phyloP scores from a whole-genome alignment of 2,888 invertebrate species.

The Gymnocheta viridis region DNA sequence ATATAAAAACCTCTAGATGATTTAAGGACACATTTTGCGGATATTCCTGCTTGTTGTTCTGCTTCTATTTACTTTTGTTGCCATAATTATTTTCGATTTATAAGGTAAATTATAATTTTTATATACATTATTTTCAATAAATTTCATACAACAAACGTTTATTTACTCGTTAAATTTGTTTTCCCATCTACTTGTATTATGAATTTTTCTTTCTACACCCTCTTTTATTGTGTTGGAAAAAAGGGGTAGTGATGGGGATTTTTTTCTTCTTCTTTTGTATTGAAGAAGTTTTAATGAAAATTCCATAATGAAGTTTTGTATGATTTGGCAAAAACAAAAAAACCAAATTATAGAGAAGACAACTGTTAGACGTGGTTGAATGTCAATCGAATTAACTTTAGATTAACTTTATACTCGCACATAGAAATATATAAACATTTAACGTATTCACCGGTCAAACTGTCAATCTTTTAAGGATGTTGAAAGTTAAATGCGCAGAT shows the following conservation, averaged over 20 bases:
- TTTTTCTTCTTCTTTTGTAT: slow-evolving; percentile 29
- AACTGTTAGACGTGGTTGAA: slow-evolving; percentile 73
- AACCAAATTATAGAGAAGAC: slow-evolving; percentile 38
- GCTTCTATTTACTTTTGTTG: slow-evolving; percentile 28
- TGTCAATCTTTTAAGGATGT: slow-evolving; percentile 43
- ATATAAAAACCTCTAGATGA: slow-evolving; percentile 17
- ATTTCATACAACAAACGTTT: slow-evolving; percentile 29
- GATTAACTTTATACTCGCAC: slow-evolving; percentile 77
- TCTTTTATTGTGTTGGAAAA: not conserved
- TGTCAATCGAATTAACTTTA: slow-evolving; percentile 80
- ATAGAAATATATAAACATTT: not conserved
- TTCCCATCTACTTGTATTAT: not conserved
- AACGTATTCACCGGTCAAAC: slow-evolving; percentile 37
- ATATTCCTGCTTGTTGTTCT: not conserved
- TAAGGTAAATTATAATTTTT: slow-evolving; percentile 54
- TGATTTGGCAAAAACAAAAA: slow-evolving; percentile 58
- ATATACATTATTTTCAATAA: slow-evolving; percentile 24
- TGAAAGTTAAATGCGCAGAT: slow-evolving; percentile 18
- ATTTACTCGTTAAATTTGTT: slow-evolving; percentile 19
- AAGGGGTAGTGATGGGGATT: slow-evolving; percentile 37
- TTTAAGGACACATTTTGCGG: slow-evolving; percentile 20
- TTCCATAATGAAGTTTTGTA: slow-evolving; percentile 62
- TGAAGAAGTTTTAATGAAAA: slow-evolving; percentile 64
- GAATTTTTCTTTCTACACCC: slow-evolving; percentile 11
- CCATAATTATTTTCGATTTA: slow-evolving; percentile 66